A percentile compares a stretch with the other conserved stretches of the same genome.
Evolutionary conservation across 2,797 vertebrate species (phyloP).

Genomic region (Galagoides demidoff): DNA sequence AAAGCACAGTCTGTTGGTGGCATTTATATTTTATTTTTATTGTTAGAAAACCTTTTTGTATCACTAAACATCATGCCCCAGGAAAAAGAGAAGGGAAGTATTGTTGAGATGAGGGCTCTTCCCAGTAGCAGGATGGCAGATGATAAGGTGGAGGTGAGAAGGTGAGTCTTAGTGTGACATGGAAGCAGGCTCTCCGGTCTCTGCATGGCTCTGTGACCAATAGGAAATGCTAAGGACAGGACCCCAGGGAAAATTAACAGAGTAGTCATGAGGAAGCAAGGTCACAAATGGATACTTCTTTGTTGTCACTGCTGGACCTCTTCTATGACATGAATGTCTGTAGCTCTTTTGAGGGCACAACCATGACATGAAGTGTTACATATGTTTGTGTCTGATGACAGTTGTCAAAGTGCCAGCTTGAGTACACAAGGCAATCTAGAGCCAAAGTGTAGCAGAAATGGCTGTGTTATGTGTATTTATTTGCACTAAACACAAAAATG

Average conservation of each 20-base stretch:
- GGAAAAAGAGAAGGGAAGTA: background rate
- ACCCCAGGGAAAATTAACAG: background rate
- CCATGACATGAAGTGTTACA: background rate
- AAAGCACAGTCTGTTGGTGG: background rate
- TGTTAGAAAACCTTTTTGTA: constrained; percentile 24
- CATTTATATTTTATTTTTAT: background rate
- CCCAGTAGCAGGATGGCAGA: background rate
- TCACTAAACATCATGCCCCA: background rate
- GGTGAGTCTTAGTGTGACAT: background rate
- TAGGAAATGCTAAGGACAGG: background rate
- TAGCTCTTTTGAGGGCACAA: background rate
- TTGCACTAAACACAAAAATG: background rate
- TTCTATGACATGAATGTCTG: background rate
- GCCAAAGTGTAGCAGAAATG: background rate
- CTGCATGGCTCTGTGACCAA: background rate
- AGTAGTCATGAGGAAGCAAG: background rate
- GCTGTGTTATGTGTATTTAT: background rate
- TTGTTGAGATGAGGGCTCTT: background rate
- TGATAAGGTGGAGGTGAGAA: background rate
- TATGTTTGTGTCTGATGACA: background rate
- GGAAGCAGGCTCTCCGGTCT: background rate
- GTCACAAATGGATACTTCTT: background rate
- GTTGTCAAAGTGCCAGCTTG: background rate
- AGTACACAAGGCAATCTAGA: background rate
- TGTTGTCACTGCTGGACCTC: background rate